Percentiles rank a stretch among this genome's conserved stretches.
phyloP scores from a whole-genome alignment of 2,113 vertebrate species.

The Poeciliopsis occidentalis region DNA sequence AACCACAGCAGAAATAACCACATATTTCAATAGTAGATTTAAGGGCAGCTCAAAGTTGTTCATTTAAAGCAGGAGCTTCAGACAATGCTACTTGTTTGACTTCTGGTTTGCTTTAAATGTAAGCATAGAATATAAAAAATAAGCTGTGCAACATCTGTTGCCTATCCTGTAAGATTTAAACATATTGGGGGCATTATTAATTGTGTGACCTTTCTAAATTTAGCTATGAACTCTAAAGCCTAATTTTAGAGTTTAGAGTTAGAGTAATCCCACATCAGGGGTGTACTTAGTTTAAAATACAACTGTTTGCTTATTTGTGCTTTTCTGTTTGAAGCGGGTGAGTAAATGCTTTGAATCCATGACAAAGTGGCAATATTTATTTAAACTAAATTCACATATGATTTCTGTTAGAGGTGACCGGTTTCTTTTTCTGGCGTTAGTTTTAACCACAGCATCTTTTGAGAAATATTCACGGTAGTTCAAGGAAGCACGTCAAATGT shows the following conservation, averaged over 20 bases:
- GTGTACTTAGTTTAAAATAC: neutral
- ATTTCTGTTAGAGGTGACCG: neutral
- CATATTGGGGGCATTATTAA: neutral
- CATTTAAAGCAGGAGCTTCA: neutral
- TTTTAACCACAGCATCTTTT: neutral
- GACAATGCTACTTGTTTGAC: too few species aligned
- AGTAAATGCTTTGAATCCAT: neutral
- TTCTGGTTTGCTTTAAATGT: neutral
- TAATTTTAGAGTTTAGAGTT: too few species aligned
- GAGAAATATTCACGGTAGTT: accelerated
- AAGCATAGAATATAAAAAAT: neutral
- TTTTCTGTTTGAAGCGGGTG: neutral
- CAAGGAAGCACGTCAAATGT: neutral
- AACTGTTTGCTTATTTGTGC: neutral
- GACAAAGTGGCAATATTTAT: neutral
- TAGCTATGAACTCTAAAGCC: too few species aligned
- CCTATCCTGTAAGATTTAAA: neutral
- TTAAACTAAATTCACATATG: neutral
- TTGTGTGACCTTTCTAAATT: neutral
- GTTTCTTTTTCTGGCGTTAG: neutral
- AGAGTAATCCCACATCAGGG: too few species aligned
- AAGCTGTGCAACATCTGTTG: neutral
- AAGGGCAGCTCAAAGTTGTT: neutral
- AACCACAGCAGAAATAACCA: neutral
- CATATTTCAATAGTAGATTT: too few species aligned